Evolutionary conservation across 2,888 invertebrate species (phyloP), one percentile per base, ranked within the genome.

Genomic region (Tetragonula carbonaria): DNA sequence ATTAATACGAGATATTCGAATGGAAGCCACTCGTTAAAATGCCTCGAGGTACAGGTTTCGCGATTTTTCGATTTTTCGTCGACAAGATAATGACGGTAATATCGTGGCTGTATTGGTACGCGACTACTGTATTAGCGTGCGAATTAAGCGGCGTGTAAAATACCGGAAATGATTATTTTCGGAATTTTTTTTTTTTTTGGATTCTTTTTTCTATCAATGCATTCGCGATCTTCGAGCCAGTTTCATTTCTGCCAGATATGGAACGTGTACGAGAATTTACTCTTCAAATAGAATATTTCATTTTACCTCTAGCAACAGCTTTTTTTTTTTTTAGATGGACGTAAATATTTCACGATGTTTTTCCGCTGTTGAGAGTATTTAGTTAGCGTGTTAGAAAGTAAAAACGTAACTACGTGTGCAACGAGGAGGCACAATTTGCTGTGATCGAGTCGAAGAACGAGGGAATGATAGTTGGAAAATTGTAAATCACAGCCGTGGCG

Each of bases 391-490:
- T 72, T 59, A 45, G 8, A 72, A 72, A 59, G 16, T 57, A n/a
- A 23, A 23, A 13, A 8, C n/a, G 2, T 13, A 18, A 45, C 4
- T 6, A n/a, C 14, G 38, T 55, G 21, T 5, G 18, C 57, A 59
- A 72, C 71, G 38, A 38, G 45, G 16, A 21, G 59, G 59, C 45
- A 50, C 59, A 51, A 65, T 82, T 74, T 82, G 74, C 23, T 66
- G 63, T 70, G 74, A 66, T 65, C 68, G 67, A 8, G 11, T 82
- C 51, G 78, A 78, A 51, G 65, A 74, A 66, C 55, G 18, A 62
- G 57, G 28, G 38, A 70, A 51, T 23, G 62, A 66, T 75, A 75
- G 50, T 74, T 59, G 33, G 79, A 82, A 70, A 79, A 74, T 79
- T 50, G 66, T 79, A 82, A 75, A 72, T 62, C 79, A 67, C 57